phyloP scores from a whole-genome alignment of 2,113 vertebrate species.

The Chrysemys picta region DNA sequence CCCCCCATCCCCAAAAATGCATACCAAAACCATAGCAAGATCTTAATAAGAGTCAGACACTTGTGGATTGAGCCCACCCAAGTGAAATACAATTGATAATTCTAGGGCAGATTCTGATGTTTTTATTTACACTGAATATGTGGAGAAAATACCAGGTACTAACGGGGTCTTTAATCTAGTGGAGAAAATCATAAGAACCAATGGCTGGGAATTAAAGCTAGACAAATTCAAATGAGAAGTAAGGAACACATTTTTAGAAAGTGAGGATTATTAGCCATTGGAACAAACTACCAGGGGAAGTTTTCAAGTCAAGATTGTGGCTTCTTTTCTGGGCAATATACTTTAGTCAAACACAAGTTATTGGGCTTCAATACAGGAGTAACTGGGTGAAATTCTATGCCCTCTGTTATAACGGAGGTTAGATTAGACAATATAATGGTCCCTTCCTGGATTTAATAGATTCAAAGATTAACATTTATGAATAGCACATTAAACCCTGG shows the following conservation, averaged over 20 bases:
- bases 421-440: not conserved
- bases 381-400: not conserved
- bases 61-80: not conserved
- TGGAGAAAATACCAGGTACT: not conserved
- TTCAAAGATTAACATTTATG: not conserved
- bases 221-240: not conserved
- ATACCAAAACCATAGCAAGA: not conserved
- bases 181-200: not conserved
- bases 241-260: not conserved
- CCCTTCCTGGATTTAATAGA: not conserved
- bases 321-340: not conserved
- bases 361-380: not conserved
- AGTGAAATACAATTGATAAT: not conserved
- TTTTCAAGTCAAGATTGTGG: not conserved
- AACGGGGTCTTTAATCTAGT: not conserved
- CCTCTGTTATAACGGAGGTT: not conserved
- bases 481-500: not conserved
- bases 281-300: not conserved
- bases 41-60: not conserved
- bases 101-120: not conserved
- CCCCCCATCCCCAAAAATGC: not conserved
- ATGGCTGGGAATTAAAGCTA: not conserved
- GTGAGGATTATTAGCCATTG: not conserved
- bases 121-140: not conserved
- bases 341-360: slow-evolving; percentile 18